Evolutionary conservation across 1,140 invertebrate species (phyloP), one percentile per base, ranked within the genome.

Genomic region (Lepeophtheirus salmonis): DNA sequence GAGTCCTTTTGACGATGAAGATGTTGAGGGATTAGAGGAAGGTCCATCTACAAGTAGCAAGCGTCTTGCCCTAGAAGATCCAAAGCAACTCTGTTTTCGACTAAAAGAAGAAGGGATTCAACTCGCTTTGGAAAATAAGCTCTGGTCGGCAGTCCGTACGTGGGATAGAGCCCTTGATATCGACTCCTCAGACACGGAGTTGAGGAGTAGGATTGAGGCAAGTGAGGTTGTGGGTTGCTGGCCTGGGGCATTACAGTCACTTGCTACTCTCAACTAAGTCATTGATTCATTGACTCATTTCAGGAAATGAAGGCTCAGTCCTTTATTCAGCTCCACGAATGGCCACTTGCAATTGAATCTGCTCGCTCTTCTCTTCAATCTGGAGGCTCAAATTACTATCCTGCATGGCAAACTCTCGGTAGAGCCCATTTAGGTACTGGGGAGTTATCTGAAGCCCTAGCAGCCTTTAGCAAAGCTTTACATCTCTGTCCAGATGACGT

Each of bases 401-500:
- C 68, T 30, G 72, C 64, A 3, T 66, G 70, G 57, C 73, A 75
- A 63, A 75, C 73, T 3, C 65, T 74, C 21, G 74, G 74, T 1
- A 61, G 74, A 58, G 67, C 71, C 12, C 70, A 71, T 52, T 64
- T 74, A 22, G 70, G 70, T 21, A 56, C 73, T 3, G 74, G 74
- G 50, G 72, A 74, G 64, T 67, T 75, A 3, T 65, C 62, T 59
- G 25, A 70, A 66, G 73, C 73, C 23, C 62, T 72, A n/a, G 66
- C 64, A 22, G 68, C 66, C 60, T 75, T 75, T 63, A 67, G 67
- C 3, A 68, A 67, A 60, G 72, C 72, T 1, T 60, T 73, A 49
- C 72, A 72, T 60, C 53, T 75, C 2, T 67, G 71, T 62, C 72
- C 73, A 14, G 63, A 56, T 22, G 64, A 70, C 22, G 52, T 60